These are phyloP conservation scores for Tribolium castaneum DNA, from an alignment of 1,140 invertebrate genomes.

Conservation along the genomic window DNA sequence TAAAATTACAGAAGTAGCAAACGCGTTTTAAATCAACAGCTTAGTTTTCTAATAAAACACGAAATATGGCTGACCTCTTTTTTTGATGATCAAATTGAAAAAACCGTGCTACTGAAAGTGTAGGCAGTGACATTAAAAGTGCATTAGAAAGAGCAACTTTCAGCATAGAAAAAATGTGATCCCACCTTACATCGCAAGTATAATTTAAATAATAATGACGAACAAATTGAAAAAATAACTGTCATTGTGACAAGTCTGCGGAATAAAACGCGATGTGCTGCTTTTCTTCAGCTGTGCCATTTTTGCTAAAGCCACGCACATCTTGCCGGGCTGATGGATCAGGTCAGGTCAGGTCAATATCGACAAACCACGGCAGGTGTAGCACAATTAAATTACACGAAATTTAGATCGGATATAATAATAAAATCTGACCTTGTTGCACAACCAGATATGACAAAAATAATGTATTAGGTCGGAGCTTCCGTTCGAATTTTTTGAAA, in stretches of 20 bases:
- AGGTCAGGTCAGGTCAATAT: conserved; percentile 22
- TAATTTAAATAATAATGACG: conserved; percentile 18
- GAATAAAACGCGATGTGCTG: background rate
- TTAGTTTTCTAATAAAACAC: background rate
- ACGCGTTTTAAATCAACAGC: background rate
- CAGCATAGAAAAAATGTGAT: background rate
- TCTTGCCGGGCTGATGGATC: background rate
- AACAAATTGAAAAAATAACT: conserved; percentile 12
- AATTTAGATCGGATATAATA: background rate
- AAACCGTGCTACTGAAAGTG: background rate
- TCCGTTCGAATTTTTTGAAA: background rate
- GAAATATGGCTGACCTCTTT: background rate
- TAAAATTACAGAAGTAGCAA: background rate
- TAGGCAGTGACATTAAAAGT: background rate
- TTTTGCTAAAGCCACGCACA: background rate
- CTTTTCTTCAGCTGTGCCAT: conserved; percentile 6
- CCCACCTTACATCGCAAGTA: background rate
- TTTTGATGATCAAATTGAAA: background rate
- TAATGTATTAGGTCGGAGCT: background rate
- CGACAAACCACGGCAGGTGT: background rate
- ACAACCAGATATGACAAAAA: background rate
- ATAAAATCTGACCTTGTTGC: background rate
- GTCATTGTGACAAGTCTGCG: background rate
- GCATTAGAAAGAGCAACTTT: conserved; percentile 6
- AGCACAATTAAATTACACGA: background rate